Evolutionary conservation across 2,888 invertebrate genomes (phyloP).

Genomic region (Nomada ruficornis): DNA sequence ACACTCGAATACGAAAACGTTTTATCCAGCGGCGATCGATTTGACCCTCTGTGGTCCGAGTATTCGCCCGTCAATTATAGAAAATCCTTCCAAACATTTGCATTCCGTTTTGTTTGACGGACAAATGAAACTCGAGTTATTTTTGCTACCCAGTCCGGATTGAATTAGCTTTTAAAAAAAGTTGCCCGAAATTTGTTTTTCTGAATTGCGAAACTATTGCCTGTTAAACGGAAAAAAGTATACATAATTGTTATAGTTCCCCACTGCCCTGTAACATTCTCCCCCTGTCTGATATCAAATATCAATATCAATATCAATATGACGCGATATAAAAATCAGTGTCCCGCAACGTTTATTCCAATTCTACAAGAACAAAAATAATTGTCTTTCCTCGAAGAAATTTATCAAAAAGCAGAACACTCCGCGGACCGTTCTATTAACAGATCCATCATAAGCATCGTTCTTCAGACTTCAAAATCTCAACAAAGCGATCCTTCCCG

Average conservation of each 20-base stretch:
- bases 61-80: constrained; percentile 35
- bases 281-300: too few species aligned
- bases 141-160: not conserved
- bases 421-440: not conserved
- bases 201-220: not conserved
- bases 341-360: too few species aligned
- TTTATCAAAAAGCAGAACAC: too few species aligned
- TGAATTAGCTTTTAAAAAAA: not conserved
- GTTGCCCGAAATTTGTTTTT: not conserved
- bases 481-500: not conserved
- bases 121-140: not conserved
- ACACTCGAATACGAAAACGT: constrained; percentile 8
- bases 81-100: constrained; percentile 18
- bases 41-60: not conserved
- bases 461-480: not conserved
- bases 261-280: too few species aligned
- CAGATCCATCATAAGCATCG: not conserved
- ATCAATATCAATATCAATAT: too few species aligned
- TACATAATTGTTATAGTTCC: too few species aligned
- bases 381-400: too few species aligned
- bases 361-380: too few species aligned
- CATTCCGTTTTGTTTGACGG: constrained; percentile 8
- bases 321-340: too few species aligned
- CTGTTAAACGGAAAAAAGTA: not conserved
- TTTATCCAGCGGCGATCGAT: constrained; percentile 16